Evolutionary conservation across 2,888 invertebrate genomes (phyloP).

Genomic region (Coelinius sp.): DNA sequence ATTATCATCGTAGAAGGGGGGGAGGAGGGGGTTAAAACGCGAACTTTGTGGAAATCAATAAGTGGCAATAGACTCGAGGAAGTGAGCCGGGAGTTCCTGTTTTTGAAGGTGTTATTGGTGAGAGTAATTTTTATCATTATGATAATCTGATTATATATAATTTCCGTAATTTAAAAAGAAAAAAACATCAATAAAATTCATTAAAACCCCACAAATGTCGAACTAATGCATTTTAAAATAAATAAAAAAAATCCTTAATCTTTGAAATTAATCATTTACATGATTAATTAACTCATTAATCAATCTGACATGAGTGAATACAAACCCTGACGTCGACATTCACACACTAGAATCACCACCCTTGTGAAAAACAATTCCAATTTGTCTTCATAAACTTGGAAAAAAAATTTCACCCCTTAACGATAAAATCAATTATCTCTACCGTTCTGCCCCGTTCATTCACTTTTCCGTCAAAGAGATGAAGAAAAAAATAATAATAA

Average conservation of each 20-base stretch:
- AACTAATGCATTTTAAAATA: too few relatives aligned
- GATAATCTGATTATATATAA: neutral
- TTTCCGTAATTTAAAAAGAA: too few relatives aligned
- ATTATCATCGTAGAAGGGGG: slow-evolving; percentile 47
- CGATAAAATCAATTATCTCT: too few relatives aligned
- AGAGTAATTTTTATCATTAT: neutral
- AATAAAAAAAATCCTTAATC: slow-evolving; percentile 25
- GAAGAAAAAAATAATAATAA: too few relatives aligned
- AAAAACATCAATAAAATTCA: too few relatives aligned
- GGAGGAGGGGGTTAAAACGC: slow-evolving; percentile 43
- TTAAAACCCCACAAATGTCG: too few relatives aligned
- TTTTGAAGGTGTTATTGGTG: slow-evolving; percentile 25
- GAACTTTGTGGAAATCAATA: slow-evolving; percentile 61
- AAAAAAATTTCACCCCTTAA: neutral
- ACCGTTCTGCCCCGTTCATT: slow-evolving; percentile 28
- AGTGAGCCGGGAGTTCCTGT: slow-evolving; percentile 43
- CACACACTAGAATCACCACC: slow-evolving; percentile 9
- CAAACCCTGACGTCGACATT: neutral
- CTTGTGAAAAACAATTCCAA: neutral
- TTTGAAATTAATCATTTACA: too few relatives aligned
- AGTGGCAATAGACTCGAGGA: slow-evolving; percentile 57
- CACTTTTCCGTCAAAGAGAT: too few relatives aligned
- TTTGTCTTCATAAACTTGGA: neutral
- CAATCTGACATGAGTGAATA: neutral
- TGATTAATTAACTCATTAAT: neutral